Conservation (phyloP, 2,113 vertebrate species). For the Tympanuchus pallidicinctus region DNA sequence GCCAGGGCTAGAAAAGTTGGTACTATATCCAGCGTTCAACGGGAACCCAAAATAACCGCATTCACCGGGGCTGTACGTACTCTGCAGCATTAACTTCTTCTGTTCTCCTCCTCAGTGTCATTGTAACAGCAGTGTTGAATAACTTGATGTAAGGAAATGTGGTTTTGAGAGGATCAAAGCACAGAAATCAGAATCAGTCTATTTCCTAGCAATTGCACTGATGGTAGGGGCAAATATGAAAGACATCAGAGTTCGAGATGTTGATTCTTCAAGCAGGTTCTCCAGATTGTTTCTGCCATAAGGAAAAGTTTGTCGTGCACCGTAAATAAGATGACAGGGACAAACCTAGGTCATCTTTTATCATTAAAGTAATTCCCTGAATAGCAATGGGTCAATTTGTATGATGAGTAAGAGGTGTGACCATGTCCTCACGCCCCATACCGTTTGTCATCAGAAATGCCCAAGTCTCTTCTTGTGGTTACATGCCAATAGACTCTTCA, state of each 20-base stretch:
- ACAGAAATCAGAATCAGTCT: slow-evolving; percentile 9
- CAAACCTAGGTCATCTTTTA: background rate
- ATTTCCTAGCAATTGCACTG: background rate
- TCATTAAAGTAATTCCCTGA: background rate
- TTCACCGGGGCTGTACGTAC: background rate
- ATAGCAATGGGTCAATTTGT: background rate
- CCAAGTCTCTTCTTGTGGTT: background rate
- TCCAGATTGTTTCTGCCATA: slow-evolving; percentile 4
- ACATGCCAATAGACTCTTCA: background rate
- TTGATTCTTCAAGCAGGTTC: slow-evolving; percentile 19
- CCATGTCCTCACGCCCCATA: background rate
- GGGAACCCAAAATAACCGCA: background rate
- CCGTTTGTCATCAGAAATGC: slow-evolving; percentile 12
- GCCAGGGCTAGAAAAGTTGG: slow-evolving; percentile 2
- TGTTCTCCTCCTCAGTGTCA: background rate
- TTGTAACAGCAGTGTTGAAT: slow-evolving; percentile 1
- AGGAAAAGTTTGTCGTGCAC: background rate
- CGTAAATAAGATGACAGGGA: background rate
- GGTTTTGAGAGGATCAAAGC: slow-evolving; percentile 15
- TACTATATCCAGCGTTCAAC: background rate
- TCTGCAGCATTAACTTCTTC: background rate
- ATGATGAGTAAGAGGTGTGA: background rate
- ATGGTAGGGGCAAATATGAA: slow-evolving; percentile 6
- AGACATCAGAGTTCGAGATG: background rate
- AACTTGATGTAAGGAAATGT: background rate